A percentile compares a stretch with the other conserved stretches of the same genome.
phyloP scores from a whole-genome alignment of 2,888 invertebrate species.

The Atrina japonica region DNA sequence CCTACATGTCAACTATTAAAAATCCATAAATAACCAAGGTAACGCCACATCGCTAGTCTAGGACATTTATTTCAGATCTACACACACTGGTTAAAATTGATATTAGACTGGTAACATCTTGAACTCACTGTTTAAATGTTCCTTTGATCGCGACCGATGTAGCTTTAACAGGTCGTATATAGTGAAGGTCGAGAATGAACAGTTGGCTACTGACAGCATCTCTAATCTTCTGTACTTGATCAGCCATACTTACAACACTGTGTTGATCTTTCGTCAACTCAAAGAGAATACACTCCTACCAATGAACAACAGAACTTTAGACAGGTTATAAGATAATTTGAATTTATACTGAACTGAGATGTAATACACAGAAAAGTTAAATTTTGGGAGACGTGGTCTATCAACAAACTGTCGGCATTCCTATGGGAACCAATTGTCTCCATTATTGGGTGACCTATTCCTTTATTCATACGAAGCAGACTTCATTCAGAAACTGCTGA shows the following conservation, averaged over 20 bases:
- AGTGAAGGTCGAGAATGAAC: constrained; percentile 29
- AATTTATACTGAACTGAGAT: background rate
- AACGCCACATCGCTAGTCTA: no score
- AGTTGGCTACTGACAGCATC: background rate
- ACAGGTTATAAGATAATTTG: background rate
- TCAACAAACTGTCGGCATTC: no score
- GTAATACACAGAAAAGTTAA: no score
- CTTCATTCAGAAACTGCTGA: no score
- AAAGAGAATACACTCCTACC: constrained; percentile 30
- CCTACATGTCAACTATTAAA: no score
- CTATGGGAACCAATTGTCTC: no score
- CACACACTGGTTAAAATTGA: no score
- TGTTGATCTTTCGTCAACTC: constrained; percentile 12
- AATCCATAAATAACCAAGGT: no score
- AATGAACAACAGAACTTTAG: background rate
- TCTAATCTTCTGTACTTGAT: constrained; percentile 14
- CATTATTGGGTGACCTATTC: no score
- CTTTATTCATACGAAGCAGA: no score
- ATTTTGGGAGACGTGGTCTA: no score
- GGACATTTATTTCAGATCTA: no score
- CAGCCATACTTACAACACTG: constrained; percentile 23
- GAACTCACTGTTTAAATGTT: constrained; percentile 33
- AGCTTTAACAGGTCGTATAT: constrained; percentile 34
- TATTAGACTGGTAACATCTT: background rate
- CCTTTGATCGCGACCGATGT: constrained; percentile 13